phyloP scores from a whole-genome alignment of 1,140 invertebrate species.

The Orussus abietinus region DNA sequence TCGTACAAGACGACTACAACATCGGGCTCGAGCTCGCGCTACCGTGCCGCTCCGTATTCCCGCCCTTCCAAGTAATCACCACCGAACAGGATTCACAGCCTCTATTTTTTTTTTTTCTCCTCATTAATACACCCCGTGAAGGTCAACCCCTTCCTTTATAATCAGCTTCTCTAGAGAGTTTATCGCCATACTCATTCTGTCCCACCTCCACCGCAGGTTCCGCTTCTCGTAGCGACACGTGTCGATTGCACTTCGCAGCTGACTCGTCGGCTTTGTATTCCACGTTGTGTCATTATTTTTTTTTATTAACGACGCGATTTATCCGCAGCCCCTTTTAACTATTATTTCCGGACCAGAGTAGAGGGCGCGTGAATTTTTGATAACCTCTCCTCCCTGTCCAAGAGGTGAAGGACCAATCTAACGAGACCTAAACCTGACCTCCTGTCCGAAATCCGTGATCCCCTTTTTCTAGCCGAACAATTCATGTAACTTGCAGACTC shows the following conservation, averaged over 20 bases:
- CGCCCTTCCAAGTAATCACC: slow-evolving; percentile 49
- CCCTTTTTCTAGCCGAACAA: not conserved
- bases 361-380: too few species aligned
- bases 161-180: not conserved
- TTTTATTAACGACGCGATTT: too few species aligned
- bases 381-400: not conserved
- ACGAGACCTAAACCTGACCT: not conserved
- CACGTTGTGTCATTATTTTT: too few species aligned
- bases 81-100: slow-evolving; percentile 8
- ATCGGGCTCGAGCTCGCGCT: slow-evolving; percentile 47
- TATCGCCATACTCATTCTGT: not conserved
- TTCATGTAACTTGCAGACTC: not conserved
- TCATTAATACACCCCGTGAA: slow-evolving; percentile 2
- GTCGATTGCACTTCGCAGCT: too few species aligned
- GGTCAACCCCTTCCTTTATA: not conserved
- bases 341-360: too few species aligned
- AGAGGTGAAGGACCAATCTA: not conserved
- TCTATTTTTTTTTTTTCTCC: slow-evolving; percentile 6
- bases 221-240: too few species aligned
- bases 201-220: not conserved
- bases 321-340: too few species aligned
- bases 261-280: too few species aligned
- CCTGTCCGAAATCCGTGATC: not conserved
- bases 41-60: slow-evolving; percentile 47
- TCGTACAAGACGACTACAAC: slow-evolving; percentile 53